A percentile compares a stretch with the other conserved stretches of the same genome.
These are phyloP conservation scores for Petrocephalus schoutedeni DNA, from an alignment of 2,797 vertebrate genomes.

Conservation along the genomic window DNA sequence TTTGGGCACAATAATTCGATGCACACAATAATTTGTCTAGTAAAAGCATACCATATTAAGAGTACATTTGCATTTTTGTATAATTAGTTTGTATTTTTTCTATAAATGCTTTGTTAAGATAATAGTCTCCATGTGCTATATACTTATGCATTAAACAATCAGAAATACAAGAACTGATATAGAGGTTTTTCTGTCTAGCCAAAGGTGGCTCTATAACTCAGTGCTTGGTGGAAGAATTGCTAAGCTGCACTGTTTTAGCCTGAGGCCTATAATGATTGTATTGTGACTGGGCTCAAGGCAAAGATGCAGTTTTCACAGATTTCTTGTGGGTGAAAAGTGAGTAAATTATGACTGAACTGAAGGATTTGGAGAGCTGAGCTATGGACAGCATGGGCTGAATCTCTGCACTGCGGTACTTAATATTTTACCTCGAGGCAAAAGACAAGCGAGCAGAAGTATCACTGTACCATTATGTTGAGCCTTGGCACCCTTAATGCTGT, in stretches of 20 bases:
- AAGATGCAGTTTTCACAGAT: slow-evolving; percentile 12
- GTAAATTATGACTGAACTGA: slow-evolving; percentile 19
- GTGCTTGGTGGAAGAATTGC: background rate
- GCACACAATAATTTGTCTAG: background rate
- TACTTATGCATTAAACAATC: background rate
- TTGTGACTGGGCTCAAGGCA: slow-evolving; percentile 12
- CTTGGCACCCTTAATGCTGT: background rate
- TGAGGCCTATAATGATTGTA: slow-evolving; percentile 20
- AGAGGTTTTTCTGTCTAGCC: background rate
- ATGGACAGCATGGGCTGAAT: background rate
- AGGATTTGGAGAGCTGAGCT: slow-evolving; percentile 9
- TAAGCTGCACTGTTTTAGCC: slow-evolving; percentile 20
- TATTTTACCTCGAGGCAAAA: slow-evolving; percentile 19
- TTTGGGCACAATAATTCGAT: background rate
- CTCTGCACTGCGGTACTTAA: background rate
- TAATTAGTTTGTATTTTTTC: background rate
- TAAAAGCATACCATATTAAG: background rate
- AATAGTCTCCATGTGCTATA: background rate
- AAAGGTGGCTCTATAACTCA: slow-evolving; percentile 4
- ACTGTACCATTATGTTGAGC: background rate
- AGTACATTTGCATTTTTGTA: background rate
- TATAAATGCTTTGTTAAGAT: background rate
- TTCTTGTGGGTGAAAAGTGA: slow-evolving; percentile 18
- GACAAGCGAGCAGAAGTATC: background rate
- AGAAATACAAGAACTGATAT: background rate